Conservation (phyloP, 2,797 vertebrate species). For the Momotus momota region DNA sequence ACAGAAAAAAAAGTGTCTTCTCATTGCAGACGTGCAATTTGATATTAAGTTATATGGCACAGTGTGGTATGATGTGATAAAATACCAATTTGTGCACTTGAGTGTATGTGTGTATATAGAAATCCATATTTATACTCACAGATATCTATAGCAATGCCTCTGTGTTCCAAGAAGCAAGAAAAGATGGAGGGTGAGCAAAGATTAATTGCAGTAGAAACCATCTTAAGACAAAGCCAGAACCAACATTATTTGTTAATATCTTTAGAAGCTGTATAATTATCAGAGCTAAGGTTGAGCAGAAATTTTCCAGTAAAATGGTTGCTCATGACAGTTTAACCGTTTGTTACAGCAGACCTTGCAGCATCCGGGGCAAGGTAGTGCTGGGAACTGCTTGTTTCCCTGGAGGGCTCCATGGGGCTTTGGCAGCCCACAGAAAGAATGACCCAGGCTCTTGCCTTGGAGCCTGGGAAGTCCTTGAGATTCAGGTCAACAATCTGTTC, state of each 20-base stretch:
- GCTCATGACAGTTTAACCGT: neutral
- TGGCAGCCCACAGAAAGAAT: neutral
- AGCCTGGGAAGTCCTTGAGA: neutral
- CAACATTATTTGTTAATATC: neutral
- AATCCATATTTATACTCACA: constrained; percentile 1
- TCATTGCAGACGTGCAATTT: constrained; percentile 8
- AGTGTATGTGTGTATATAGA: neutral
- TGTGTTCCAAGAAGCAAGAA: neutral
- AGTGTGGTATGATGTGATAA: neutral
- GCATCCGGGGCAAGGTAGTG: fast-evolving
- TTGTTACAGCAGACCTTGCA: neutral
- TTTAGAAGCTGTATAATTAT: neutral
- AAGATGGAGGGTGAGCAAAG: neutral
- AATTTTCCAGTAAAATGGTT: neutral
- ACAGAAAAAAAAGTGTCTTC: constrained; percentile 52
- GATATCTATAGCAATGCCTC: constrained; percentile 5
- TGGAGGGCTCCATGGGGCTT: neutral
- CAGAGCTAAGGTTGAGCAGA: neutral
- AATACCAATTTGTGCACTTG: constrained; percentile 5
- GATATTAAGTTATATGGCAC: neutral
- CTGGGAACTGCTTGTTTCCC: neutral
- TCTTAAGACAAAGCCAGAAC: constrained; percentile 6
- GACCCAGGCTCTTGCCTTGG: neutral
- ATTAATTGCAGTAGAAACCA: neutral
- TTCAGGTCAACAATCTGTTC: neutral